A percentile compares a stretch with the other conserved stretches of the same genome.
Evolutionary conservation across 2,113 vertebrate genomes (phyloP).

Genomic region (Oplegnathus fasciatus): DNA sequence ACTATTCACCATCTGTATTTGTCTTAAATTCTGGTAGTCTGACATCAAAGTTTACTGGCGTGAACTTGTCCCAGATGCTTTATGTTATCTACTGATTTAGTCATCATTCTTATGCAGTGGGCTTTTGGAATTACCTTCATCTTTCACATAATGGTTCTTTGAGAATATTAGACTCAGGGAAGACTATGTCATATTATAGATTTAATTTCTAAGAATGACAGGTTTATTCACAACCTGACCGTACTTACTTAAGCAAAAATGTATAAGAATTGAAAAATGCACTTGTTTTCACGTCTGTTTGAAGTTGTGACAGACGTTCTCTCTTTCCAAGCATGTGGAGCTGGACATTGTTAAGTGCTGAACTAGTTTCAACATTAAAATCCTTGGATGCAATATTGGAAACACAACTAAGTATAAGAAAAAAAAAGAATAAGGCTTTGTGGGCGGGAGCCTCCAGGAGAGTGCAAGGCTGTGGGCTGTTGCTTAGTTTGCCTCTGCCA

Average conservation of each 20-base stretch:
- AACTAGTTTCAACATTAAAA: not conserved
- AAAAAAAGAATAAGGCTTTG: not conserved
- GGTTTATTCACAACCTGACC: not conserved
- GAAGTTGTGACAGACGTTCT: not conserved
- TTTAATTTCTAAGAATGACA: not conserved
- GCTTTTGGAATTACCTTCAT: not conserved
- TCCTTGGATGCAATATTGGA: not conserved
- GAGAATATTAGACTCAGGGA: not conserved
- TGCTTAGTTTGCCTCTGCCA: slow-evolving; percentile 4
- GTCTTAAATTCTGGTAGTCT: not conserved
- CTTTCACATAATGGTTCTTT: not conserved
- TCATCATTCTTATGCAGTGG: not conserved
- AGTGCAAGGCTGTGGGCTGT: not conserved
- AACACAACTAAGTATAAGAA: not conserved
- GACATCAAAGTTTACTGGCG: not conserved
- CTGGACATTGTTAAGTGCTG: not conserved
- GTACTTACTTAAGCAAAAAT: not conserved
- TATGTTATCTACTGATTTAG: not conserved
- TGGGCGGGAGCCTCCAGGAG: not conserved
- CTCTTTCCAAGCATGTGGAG: not conserved
- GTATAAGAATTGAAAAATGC: too few relatives aligned
- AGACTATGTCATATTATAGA: not conserved
- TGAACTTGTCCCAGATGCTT: not conserved
- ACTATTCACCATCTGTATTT: not conserved
- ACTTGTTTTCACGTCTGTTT: slow-evolving; percentile 1